Evolutionary conservation across 2,888 invertebrate genomes (phyloP).

Genomic region (Lasioglossum pauxillum): DNA sequence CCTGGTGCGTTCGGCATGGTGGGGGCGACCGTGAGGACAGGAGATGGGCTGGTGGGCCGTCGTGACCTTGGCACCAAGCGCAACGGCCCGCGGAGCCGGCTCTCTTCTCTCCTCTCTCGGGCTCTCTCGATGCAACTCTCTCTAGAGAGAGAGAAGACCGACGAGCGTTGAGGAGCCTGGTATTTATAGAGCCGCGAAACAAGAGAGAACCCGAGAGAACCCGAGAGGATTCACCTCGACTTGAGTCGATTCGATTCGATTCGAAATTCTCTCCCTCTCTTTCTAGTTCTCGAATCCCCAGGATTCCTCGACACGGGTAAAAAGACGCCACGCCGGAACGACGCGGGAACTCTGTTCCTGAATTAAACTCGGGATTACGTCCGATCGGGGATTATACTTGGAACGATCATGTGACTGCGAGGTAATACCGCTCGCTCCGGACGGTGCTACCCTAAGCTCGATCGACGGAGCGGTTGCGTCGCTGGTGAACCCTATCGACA

Average conservation of each 20-base stretch:
- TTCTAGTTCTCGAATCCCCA: slow-evolving; percentile 72
- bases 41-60: slow-evolving; percentile 58
- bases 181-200: slow-evolving; percentile 74
- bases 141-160: neutral
- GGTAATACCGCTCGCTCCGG: neutral
- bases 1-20: slow-evolving; percentile 10
- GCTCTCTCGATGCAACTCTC: slow-evolving; percentile 32
- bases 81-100: slow-evolving; percentile 63
- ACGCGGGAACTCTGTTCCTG: slow-evolving; percentile 25
- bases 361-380: slow-evolving; percentile 57
- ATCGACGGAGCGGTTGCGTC: neutral
- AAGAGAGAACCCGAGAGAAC: slow-evolving; percentile 23
- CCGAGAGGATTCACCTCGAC: slow-evolving; percentile 31
- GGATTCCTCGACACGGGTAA: slow-evolving; percentile 69
- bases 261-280: slow-evolving; percentile 49
- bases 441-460: neutral
- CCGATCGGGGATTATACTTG: slow-evolving; percentile 37
- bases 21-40: slow-evolving; percentile 26
- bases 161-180: slow-evolving; percentile 63
- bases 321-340: neutral
- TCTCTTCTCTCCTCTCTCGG: neutral
- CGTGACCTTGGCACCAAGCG: slow-evolving; percentile 74
- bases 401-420: slow-evolving; percentile 13
- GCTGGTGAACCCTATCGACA: neutral
- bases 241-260: slow-evolving; percentile 32